Evolutionary conservation across 2,888 invertebrate genomes (phyloP), one percentile per base, ranked within the genome.

Genomic region (Phengaris alcon): DNA sequence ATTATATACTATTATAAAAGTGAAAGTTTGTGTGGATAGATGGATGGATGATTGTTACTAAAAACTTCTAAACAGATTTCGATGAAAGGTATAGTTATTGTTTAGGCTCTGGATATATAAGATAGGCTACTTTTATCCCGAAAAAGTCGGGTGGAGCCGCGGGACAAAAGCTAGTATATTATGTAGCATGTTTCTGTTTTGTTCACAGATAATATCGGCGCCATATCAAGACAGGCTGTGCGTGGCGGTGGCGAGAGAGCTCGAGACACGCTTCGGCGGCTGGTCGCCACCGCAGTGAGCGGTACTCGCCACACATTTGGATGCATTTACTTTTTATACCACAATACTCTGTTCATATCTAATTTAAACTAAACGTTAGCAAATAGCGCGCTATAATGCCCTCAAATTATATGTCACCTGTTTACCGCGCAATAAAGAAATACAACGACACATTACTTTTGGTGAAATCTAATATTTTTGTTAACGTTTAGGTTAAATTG

Each of bases 231-330:
- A 98, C 87, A 94, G 96, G 76, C 87, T 98, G 9, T 97, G 97
- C 77, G 86, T 98, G 44, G 96, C 97, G 0, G 96, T 98, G 6
- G 98, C 98, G 2, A 91, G 93, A 78, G 96, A 97, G 82, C 86
- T 98, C 68, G 97, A 98, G 84, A 90, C 90, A 59, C 95, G 94
- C 10, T 97, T 97, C 86, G 97, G 97, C 1, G 98, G 98, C 0
- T 98, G 98, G 98, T 86, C 91, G 55, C 94, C 95, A 10, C 95
- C 96, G 10, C 44, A 46, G 22, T 51, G n/a, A 51, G n/a, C 73
- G 75, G 74, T 72, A 57, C 8, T 8, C 15, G 22, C 52, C 15
- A 54, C 35, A 35, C 15, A 6, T 59, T 54, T 68, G 52, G 72
- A 74, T 74, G 72, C 51, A 52, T 74, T 54, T 70, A 70, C 70